These are phyloP conservation scores for Chamaea fasciata DNA, from an alignment of 2,113 vertebrate genomes.

Conservation along the genomic window DNA sequence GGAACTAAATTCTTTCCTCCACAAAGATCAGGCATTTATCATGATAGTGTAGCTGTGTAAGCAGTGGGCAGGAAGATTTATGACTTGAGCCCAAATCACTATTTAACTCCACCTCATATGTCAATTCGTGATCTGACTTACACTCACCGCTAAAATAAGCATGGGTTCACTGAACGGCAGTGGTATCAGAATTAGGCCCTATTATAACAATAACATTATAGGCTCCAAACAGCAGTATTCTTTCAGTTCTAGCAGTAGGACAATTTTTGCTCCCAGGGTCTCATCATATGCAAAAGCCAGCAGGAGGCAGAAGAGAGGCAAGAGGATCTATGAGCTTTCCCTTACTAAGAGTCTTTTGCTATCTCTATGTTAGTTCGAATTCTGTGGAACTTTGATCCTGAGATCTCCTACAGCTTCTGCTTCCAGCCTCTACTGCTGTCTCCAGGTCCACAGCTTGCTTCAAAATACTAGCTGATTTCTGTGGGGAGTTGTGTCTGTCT, in stretches of 20 bases:
- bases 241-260: background rate
- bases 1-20: background rate
- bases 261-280: background rate
- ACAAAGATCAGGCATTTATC: background rate
- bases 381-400: background rate
- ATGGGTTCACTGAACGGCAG: background rate
- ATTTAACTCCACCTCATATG: background rate
- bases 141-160: background rate
- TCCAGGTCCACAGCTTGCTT: background rate
- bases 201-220: background rate
- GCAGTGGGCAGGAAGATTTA: slow-evolving; percentile 26
- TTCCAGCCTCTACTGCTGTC: background rate
- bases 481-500: background rate
- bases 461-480: background rate
- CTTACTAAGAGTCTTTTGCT: background rate
- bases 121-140: slow-evolving; percentile 15
- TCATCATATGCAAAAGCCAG: background rate
- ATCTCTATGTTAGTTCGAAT: background rate
- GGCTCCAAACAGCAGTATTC: background rate
- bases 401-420: background rate
- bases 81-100: background rate
- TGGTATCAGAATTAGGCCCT: background rate
- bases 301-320: background rate
- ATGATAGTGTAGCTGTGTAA: background rate
- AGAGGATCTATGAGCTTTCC: background rate